A percentile compares a stretch with the other conserved stretches of the same genome.
Evolutionary conservation across 1,140 invertebrate species (phyloP).

Genomic region (Heterodera carotae): DNA sequence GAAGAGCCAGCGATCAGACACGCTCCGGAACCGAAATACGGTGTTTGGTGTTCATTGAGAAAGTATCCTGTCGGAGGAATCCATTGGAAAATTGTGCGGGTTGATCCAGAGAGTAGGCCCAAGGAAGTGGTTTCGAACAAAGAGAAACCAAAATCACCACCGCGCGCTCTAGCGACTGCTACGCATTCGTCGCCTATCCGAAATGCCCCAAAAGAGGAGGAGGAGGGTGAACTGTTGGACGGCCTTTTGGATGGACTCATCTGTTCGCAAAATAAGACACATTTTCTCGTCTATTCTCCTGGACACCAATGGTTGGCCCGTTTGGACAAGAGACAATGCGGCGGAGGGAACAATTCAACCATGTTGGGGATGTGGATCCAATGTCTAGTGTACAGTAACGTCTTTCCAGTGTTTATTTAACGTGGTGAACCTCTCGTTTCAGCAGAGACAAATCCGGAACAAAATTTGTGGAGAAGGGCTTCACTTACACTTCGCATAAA

Average conservation of each 20-base stretch:
- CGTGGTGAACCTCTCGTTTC: not conserved
- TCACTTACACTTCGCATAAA: not conserved
- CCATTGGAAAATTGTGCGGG: constrained; percentile 14
- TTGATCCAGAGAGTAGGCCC: not conserved
- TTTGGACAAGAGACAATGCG: not conserved
- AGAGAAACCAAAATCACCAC: not conserved
- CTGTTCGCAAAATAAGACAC: not conserved
- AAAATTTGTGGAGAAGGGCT: not conserved
- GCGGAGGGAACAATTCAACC: no score
- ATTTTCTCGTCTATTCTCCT: not conserved
- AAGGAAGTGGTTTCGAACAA: not conserved
- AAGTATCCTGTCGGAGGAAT: constrained; percentile 5
- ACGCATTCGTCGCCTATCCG: not conserved
- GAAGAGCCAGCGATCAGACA: not conserved
- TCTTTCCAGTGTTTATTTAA: not conserved
- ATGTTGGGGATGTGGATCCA: not conserved
- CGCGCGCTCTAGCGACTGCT: not conserved
- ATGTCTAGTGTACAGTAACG: not conserved
- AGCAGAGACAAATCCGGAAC: not conserved
- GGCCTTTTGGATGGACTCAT: not conserved
- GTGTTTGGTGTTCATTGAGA: constrained; percentile 20
- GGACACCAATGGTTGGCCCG: not conserved
- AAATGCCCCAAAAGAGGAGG: not conserved
- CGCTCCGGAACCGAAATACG: constrained; percentile 1
- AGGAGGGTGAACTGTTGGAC: not conserved